Conservation (phyloP, 2,888 invertebrate genomes). For the Metellina segmentata region DNA sequence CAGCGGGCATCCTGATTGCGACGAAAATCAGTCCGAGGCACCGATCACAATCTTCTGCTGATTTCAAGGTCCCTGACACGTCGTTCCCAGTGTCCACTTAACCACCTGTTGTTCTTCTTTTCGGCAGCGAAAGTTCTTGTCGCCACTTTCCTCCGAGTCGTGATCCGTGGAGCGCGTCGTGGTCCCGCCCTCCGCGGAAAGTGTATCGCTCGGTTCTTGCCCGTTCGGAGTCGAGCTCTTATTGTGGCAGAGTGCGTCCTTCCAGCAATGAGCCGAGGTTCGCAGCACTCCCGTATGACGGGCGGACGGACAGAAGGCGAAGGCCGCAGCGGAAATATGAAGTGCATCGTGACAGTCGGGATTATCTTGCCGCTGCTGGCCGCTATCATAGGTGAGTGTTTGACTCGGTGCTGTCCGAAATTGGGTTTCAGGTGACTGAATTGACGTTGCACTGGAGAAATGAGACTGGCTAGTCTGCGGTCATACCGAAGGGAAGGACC, state of each 20-base stretch:
- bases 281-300: slow-evolving; percentile 27
- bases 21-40: not conserved
- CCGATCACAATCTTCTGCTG: not conserved
- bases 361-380: slow-evolving; percentile 59
- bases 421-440: too few relatives aligned
- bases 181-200: not conserved
- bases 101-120: not conserved
- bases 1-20: not conserved
- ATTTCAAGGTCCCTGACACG: slow-evolving; percentile 42
- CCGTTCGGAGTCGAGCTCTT: not conserved
- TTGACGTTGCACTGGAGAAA: too few relatives aligned
- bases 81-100: not conserved
- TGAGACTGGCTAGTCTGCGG: too few relatives aligned
- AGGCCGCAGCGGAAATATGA: slow-evolving; percentile 41
- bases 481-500: too few relatives aligned
- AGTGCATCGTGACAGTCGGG: slow-evolving; percentile 65
- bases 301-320: not conserved
- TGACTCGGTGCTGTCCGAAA: too few relatives aligned
- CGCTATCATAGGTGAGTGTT: slow-evolving; percentile 63
- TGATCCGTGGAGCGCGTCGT: slow-evolving; percentile 18
- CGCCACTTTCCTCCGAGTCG: slow-evolving; percentile 2
- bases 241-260: not conserved
- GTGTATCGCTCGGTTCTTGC: not conserved
- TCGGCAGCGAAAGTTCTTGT: slow-evolving; percentile 13
- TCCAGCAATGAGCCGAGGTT: slow-evolving; percentile 53